Base-by-base conservation (phyloP, 2,888 invertebrate genomes). In the Andrena haemorrhoa region DNA sequence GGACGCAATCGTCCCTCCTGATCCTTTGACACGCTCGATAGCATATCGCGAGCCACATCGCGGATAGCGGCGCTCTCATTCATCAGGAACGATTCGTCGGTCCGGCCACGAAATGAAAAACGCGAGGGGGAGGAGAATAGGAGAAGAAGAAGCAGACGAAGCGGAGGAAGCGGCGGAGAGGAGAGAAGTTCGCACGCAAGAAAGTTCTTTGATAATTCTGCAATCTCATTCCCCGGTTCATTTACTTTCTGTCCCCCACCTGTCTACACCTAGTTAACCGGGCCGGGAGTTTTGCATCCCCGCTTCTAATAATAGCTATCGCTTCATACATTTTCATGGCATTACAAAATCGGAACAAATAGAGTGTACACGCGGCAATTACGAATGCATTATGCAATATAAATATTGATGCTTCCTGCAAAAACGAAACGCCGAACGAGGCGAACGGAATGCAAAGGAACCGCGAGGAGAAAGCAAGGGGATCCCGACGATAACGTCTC, bases 381-480 rank as follows among this genome's bases (percentile, higher is more conserved):
- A 93, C 91, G 90, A 91, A 93, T 93, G 92, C 92, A 93, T 93
- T 94, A 94, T 93, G 93, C 93, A 91, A 91, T 92, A 93, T 94
- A 94, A 94, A 94, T 94, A 94, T 94, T 93, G 93, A 94, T 94
- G 93, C 90, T 93, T 92, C 90, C 91, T 92, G 92, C 90, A 92
- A 93, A 93, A 93, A 93, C 91, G 89, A 91, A 89, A 89, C 89
- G 89, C 86, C 87, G 85, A 88, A 84, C 82, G 86, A 85, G 80
- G 83, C 87, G 86, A 87, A 84, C 87, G 89, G 92, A 92, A 93
- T 93, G 93, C 91, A 93, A 93, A 86, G 89, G 85, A 85, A 82
- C 84, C 84, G 82, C 41, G 65, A 66, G 51, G 63, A 80, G 83
- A 77, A 65, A 61, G 20, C 49, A 73, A 74, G 77, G 72, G 79